These are phyloP conservation scores for Seriola rivoliana DNA, from an alignment of 2,113 vertebrate species.

Conservation along the genomic window DNA sequence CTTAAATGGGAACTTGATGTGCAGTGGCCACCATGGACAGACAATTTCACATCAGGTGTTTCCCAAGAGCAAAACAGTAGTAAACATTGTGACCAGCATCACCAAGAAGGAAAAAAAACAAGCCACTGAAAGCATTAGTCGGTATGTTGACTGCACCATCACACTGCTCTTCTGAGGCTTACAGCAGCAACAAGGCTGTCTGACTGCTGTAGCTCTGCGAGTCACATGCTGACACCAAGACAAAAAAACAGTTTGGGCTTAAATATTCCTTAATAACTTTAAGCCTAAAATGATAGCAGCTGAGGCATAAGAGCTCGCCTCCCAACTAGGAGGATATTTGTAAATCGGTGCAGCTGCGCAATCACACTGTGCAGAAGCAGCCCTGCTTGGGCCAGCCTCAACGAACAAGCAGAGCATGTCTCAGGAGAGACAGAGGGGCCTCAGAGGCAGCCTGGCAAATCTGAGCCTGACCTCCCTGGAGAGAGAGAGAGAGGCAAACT, in stretches of 20 bases:
- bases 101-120: neutral
- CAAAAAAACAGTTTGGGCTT: constrained; percentile 2
- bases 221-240: neutral
- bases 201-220: neutral
- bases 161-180: neutral
- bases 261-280: constrained; percentile 14
- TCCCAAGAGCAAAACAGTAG: constrained; percentile 5
- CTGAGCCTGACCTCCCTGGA: constrained; percentile 76
- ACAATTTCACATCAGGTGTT: constrained; percentile 2
- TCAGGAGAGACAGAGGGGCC: constrained; percentile 70
- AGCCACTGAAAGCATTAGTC: neutral
- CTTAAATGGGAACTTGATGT: constrained; percentile 6
- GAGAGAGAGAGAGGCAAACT: constrained; percentile 58
- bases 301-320: constrained; percentile 4
- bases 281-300: neutral
- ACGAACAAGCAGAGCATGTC: constrained; percentile 67
- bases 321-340: constrained; percentile 45
- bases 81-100: neutral
- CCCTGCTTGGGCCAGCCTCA: constrained; percentile 56
- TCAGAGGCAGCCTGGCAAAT: constrained; percentile 74
- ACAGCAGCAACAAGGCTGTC: constrained; percentile 2
- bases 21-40: neutral
- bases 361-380: constrained; percentile 43
- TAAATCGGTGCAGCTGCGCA: constrained; percentile 64
- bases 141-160: neutral